Base-by-base conservation (phyloP, 2,797 vertebrate species). In the Chelmon rostratus region DNA sequence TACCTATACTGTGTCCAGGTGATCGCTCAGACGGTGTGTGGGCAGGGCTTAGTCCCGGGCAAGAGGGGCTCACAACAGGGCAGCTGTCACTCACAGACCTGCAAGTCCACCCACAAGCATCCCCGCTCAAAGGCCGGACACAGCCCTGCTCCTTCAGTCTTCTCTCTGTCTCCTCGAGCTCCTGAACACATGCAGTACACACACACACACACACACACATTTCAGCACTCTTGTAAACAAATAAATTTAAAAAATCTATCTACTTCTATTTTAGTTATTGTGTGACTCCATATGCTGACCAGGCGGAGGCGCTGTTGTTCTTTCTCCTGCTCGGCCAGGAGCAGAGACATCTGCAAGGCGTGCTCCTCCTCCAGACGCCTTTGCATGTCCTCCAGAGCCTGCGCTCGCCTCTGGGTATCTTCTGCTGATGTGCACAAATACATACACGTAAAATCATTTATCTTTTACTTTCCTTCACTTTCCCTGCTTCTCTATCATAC, bases 271-370 rank as follows among this genome's bases (percentile, higher is more conserved):
- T 33, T 13, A 15, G 1, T 18, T 23, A 21, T 13, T 72, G 28
- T 86, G 82, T 70, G 25, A 76, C 76, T 80, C 12, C 8, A 25
- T 1, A 6, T 56, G 5, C 94, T 94, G 67, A 98, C 98, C 97
- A 96, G 95, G 23, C 92, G 89, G 84, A 97, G 52, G 87, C 91
- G 92, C 84, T 96, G 96, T 84, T 99, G 97, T 56, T 98, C 97
- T 76, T 93, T 94, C 86, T 97, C 97, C 85, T 99, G 97, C 84
- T 98, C 97, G 21, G 96, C 97, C 74, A 97, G 95, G 54, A 99
- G 95, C 61, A 96, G 86, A 0, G 97, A 97, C 73, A 99, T 94
- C 47, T 98, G 97, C 28, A 97, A 93, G 31, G 95, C 96, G 8
- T 98, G 97, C 76, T 98, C 97, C 8, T 98, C 96, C 88, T 97